phyloP scores from a whole-genome alignment of 2,888 invertebrate genomes.

The Lasioglossum marginatum region DNA sequence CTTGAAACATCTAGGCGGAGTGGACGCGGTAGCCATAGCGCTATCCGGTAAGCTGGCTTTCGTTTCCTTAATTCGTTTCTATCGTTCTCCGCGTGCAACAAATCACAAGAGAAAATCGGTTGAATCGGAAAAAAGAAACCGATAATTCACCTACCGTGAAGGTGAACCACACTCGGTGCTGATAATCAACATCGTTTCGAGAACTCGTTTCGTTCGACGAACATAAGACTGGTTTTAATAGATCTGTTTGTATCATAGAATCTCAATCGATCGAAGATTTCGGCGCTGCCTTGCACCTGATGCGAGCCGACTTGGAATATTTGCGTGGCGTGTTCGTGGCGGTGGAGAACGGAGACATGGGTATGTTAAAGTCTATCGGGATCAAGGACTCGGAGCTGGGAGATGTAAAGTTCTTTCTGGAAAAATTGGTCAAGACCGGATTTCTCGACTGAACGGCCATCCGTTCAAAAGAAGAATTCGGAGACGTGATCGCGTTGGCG shows the following conservation, averaged over 20 bases:
- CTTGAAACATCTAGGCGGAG: conserved; percentile 95
- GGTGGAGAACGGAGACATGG: conserved; percentile 97
- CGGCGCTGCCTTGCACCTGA: conserved; percentile 93
- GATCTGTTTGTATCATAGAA: conserved; percentile 85
- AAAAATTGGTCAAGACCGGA: conserved; percentile 97
- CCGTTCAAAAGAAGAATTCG: background rate
- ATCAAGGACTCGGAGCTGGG: conserved; percentile 98
- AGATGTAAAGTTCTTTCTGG: conserved; percentile 97
- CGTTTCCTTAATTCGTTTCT: background rate
- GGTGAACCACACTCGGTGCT: too few species aligned
- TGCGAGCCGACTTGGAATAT: conserved; percentile 95
- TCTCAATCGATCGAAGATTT: conserved; percentile 98
- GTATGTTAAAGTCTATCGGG: conserved; percentile 96
- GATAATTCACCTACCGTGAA: background rate
- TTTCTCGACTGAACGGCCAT: conserved; percentile 93
- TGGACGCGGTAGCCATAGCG: conserved; percentile 97
- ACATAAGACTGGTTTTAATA: background rate
- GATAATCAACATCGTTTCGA: background rate
- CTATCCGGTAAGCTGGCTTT: conserved; percentile 90
- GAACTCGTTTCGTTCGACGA: background rate
- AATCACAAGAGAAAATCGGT: background rate
- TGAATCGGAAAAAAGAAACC: background rate
- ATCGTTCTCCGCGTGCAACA: too few species aligned
- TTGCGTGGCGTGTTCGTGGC: conserved; percentile 97
- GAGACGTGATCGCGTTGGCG: conserved; percentile 42